Evolutionary conservation across 2,113 vertebrate species (phyloP), one percentile per base, ranked within the genome.

Genomic region (Corythornis cristatus): DNA sequence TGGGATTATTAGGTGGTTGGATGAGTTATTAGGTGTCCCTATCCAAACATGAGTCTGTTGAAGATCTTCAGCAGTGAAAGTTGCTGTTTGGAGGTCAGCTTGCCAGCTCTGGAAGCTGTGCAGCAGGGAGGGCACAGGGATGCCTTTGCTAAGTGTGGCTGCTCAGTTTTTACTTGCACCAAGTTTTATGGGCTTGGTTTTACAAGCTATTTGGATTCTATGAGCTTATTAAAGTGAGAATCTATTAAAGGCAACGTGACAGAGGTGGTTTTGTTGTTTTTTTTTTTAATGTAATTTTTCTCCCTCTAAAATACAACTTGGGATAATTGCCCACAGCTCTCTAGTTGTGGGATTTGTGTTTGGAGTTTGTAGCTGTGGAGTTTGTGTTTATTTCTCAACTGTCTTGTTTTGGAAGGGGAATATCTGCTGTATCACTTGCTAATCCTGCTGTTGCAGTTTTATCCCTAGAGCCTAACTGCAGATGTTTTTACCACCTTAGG

Each of bases 381-480:
- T 94, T 82, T 33, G 50, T 54, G 28, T 87, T 94, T 90, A 42
- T 82, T 93, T 43, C 70, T 58, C 33, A 66, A 65, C 22, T 40
- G 18, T 3, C 17, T 67, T 58, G 5, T 73, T 66, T 40, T 74
- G 66, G 62, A 80, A 70, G 58, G 7, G 17, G 18, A 58, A 7
- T 92, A 92, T 87, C 71, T 95, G 31, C 86, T 85, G 37, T 76
- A 73, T 90, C 84, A 43, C 37, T 87, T 83, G 50, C 70, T 83
- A 72, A 74, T 91, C 62, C 71, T 64, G 15, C 78, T 87, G 37
- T 79, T 88, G 57, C 37, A 46, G 43, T 77, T 16, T 70, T 21
- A 19, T 11, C 67, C 82, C 46, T 62, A 26, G 68, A 73, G 66
- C 35, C 2, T 31, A 43, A 51, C 25, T 64, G 48, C 79, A 67